A percentile compares a stretch with the other conserved stretches of the same genome.
Evolutionary conservation across 2,888 invertebrate species (phyloP).

Genomic region (Mythimna loreyi): DNA sequence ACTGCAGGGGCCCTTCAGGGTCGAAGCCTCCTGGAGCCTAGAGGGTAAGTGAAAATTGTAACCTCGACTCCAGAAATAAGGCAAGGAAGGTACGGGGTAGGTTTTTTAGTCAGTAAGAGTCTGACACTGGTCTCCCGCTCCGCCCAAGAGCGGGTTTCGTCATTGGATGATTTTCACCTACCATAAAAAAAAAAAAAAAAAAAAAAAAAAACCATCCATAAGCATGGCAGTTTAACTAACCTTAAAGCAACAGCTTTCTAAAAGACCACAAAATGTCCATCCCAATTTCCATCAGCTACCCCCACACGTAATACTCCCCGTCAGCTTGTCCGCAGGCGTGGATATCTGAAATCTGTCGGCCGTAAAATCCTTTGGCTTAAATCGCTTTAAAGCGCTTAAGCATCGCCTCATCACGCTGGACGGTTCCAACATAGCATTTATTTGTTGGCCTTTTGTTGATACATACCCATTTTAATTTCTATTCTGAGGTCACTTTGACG

Average conservation of each 20-base stretch:
- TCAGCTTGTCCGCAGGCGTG: constrained; percentile 84
- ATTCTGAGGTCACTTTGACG: constrained; percentile 49
- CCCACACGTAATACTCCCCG: constrained; percentile 71
- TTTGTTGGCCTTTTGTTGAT: constrained; percentile 76
- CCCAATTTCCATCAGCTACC: constrained; percentile 57
- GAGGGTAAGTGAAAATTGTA: no score
- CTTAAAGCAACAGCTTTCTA: background rate
- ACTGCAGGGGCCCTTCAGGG: no score
- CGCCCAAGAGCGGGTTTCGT: no score
- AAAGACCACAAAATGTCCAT: constrained; percentile 31
- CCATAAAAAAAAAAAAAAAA: no score
- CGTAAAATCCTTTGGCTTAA: constrained; percentile 90
- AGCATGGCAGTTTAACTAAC: no score
- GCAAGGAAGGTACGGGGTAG: no score
- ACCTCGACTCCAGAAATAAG: no score
- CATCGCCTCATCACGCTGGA: constrained; percentile 82
- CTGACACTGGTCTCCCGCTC: no score
- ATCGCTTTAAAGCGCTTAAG: constrained; percentile 86
- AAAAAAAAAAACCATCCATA: background rate
- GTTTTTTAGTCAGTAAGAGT: no score
- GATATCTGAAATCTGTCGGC: constrained; percentile 86
- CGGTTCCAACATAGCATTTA: constrained; percentile 71
- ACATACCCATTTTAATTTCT: constrained; percentile 73
- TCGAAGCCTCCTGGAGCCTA: no score
- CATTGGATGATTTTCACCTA: no score